Evolutionary conservation across 1,140 invertebrate species (phyloP).

Genomic region (Pogonus chalceus): DNA sequence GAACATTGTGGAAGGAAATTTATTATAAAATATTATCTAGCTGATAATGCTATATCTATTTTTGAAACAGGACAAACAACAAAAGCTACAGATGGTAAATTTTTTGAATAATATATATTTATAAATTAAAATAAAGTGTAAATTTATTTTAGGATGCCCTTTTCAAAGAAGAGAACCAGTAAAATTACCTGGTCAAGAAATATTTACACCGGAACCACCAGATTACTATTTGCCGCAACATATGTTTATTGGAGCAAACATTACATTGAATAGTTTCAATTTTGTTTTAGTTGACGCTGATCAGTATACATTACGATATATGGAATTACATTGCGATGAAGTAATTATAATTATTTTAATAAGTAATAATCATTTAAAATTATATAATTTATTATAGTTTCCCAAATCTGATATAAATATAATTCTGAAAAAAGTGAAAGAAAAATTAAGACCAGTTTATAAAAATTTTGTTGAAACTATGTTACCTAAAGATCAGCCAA

Average conservation of each 20-base stretch:
- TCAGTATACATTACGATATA: constrained; percentile 74
- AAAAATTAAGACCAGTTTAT: constrained; percentile 50
- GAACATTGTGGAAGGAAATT: constrained; percentile 62
- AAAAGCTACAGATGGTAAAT: constrained; percentile 52
- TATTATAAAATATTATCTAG: constrained; percentile 70
- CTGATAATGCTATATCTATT: constrained; percentile 74
- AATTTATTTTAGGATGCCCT: not conserved
- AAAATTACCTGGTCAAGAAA: constrained; percentile 62
- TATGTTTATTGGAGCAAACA: constrained; percentile 68
- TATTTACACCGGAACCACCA: constrained; percentile 55
- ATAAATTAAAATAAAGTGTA: constrained; percentile 2
- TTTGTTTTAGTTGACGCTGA: constrained; percentile 73
- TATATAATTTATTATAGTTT: constrained; percentile 43
- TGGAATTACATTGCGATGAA: constrained; percentile 70
- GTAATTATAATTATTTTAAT: constrained; percentile 36
- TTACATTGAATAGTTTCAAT: constrained; percentile 64
- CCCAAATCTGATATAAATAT: constrained; percentile 54
- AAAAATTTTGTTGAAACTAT: constrained; percentile 63
- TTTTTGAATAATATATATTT: no score
- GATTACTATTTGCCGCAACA: constrained; percentile 62
- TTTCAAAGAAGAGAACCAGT: constrained; percentile 51
- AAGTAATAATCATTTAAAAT: constrained; percentile 3
- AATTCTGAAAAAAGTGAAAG: constrained; percentile 60
- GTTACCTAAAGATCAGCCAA: constrained; percentile 40
- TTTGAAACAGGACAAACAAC: constrained; percentile 66